Conservation (phyloP, 2,797 vertebrate genomes). For the Propithecus perrieri region DNA sequence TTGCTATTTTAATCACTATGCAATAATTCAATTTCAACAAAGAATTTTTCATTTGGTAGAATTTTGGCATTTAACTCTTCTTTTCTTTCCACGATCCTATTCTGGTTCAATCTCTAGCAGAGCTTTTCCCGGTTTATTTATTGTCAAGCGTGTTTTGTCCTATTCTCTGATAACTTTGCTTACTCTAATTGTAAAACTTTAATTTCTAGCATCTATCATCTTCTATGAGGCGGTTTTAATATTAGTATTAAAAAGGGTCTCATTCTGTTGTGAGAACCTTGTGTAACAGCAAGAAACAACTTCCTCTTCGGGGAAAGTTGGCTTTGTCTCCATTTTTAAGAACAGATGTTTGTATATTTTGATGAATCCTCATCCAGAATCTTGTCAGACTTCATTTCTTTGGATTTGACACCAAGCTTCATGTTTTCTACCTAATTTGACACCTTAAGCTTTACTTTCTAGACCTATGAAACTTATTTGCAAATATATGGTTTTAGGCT, state of each 20-base stretch:
- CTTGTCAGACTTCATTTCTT: neutral
- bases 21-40: constrained; percentile 92
- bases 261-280: neutral
- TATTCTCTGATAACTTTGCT: constrained; percentile 91
- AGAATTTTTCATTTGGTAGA: constrained; percentile 92
- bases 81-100: constrained; percentile 92
- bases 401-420: constrained; percentile 1
- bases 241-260: neutral
- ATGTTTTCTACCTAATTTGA: constrained; percentile 20
- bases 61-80: constrained; percentile 92
- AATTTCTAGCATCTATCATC: constrained; percentile 91
- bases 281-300: neutral
- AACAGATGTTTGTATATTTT: constrained; percentile 50
- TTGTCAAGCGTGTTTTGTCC: constrained; percentile 90
- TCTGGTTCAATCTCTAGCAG: constrained; percentile 91
- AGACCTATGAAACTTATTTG: neutral
- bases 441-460: neutral
- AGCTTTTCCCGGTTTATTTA: constrained; percentile 92
- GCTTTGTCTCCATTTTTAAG: constrained; percentile 33
- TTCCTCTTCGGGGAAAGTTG: constrained; percentile 23
- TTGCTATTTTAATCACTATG: constrained; percentile 86
- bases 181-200: constrained; percentile 91
- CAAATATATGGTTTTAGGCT: neutral
- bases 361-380: neutral
- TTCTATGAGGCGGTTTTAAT: constrained; percentile 86